A percentile compares a stretch with the other conserved stretches of the same genome.
These are phyloP conservation scores for Hylaeus volcanicus DNA, from an alignment of 1,140 invertebrate species.

Conservation along the genomic window DNA sequence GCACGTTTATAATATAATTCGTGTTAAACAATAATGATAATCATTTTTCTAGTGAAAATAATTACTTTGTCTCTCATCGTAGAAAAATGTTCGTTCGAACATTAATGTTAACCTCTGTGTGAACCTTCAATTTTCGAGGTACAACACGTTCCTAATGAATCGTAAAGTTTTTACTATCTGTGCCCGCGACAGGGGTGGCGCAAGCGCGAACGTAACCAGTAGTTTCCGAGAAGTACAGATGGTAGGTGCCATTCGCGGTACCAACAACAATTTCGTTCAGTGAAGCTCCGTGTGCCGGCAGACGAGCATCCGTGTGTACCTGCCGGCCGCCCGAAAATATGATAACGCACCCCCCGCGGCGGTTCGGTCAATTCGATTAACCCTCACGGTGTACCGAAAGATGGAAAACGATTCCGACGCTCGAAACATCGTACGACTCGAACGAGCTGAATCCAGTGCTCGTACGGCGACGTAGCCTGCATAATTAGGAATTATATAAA, in stretches of 20 bases:
- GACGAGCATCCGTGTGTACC: not conserved
- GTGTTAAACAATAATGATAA: not conserved
- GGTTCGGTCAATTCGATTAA: not conserved
- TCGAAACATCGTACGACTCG: not conserved
- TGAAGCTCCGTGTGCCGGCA: slow-evolving; percentile 18
- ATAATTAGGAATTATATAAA: too few relatives aligned
- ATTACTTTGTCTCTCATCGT: too few relatives aligned
- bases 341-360: not conserved
- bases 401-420: not conserved
- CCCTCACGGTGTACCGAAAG: not conserved
- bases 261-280: slow-evolving; percentile 17
- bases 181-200: slow-evolving; percentile 9
- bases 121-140: not conserved
- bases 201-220: slow-evolving; percentile 31
- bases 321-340: not conserved
- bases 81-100: too few relatives aligned
- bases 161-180: not conserved
- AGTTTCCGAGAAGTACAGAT: slow-evolving; percentile 34
- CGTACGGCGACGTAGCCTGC: not conserved
- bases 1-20: too few relatives aligned
- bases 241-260: slow-evolving; percentile 18
- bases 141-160: not conserved
- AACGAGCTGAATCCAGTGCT: not conserved
- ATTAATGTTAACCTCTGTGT: too few relatives aligned
- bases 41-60: not conserved